Percentiles rank a stretch among this genome's conserved stretches.
These are phyloP conservation scores for Ormyrus labotus DNA, from an alignment of 2,888 invertebrate species.

Conservation along the genomic window DNA sequence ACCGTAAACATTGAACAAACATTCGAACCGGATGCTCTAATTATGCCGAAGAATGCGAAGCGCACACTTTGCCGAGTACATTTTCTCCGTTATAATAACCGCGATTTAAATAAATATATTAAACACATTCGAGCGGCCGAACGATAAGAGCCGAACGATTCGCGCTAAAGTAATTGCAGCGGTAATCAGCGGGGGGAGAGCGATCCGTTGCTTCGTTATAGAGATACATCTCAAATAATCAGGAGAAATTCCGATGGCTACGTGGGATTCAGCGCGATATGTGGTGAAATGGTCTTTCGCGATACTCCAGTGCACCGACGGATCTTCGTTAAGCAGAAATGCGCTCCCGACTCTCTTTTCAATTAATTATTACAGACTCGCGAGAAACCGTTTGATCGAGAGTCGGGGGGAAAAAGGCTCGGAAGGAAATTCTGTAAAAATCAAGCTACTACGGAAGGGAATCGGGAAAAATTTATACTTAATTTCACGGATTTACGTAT, in stretches of 20 bases:
- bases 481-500: not conserved
- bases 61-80: not conserved
- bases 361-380: not conserved
- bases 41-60: slow-evolving; percentile 4
- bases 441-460: not conserved
- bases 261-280: not conserved
- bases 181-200: not conserved
- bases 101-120: slow-evolving; percentile 14
- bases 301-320: slow-evolving; percentile 43
- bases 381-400: too few species aligned
- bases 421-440: too few species aligned
- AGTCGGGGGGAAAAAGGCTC: too few species aligned
- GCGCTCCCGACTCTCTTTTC: not conserved
- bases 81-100: slow-evolving; percentile 14
- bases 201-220: slow-evolving; percentile 2
- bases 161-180: too few species aligned
- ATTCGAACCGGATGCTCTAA: slow-evolving; percentile 24
- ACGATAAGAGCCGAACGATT: too few species aligned
- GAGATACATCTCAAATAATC: slow-evolving; percentile 19
- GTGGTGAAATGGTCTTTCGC: slow-evolving; percentile 40
- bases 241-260: slow-evolving; percentile 27
- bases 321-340: slow-evolving; percentile 31
- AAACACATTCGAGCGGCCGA: not conserved
- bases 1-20: not conserved
- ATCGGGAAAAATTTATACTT: slow-evolving; percentile 3